Conservation (phyloP, 2,113 vertebrate species). For the Tetraodon nigroviridis region DNA sequence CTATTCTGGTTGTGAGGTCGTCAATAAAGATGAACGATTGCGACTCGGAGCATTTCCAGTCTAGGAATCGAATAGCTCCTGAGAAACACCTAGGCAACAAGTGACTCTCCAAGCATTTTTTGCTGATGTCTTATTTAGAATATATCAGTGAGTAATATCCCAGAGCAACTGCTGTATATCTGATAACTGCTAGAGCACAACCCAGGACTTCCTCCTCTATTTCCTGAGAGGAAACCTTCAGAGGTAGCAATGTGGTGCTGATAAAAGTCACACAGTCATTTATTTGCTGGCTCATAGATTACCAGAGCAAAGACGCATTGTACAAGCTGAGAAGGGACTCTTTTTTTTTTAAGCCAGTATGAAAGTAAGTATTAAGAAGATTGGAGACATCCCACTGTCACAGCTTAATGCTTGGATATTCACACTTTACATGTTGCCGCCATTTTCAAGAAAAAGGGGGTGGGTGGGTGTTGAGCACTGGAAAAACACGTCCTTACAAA, state of each 20-base stretch:
- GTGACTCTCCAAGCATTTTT: conserved; percentile 48
- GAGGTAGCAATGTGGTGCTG: conserved; percentile 40
- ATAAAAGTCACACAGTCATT: conserved; percentile 64
- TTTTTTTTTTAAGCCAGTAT: conserved; percentile 14
- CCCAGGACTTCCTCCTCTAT: conserved; percentile 59
- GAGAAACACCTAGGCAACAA: conserved; percentile 44
- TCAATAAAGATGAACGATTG: conserved; percentile 34
- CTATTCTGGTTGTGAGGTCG: conserved; percentile 23
- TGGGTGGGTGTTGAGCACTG: no score
- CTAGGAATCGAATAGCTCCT: conserved; percentile 45
- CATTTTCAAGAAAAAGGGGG: conserved; percentile 5
- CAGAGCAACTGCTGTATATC: conserved; percentile 63
- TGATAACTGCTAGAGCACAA: conserved; percentile 64
- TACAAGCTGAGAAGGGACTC: conserved; percentile 23
- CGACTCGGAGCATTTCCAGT: conserved; percentile 41
- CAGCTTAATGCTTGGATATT: conserved; percentile 3
- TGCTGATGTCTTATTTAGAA: conserved; percentile 67
- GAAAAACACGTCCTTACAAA: conserved; percentile 3
- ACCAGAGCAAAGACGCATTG: conserved; percentile 44
- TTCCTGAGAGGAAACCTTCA: conserved; percentile 64
- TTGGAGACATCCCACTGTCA: conserved; percentile 6
- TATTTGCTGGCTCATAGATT: conserved; percentile 63
- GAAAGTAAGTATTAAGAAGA: conserved; percentile 20
- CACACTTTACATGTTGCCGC: conserved; percentile 5
- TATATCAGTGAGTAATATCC: conserved; percentile 67